Base-by-base conservation (phyloP, 2,797 vertebrate species). In the Microhierax caerulescens region DNA sequence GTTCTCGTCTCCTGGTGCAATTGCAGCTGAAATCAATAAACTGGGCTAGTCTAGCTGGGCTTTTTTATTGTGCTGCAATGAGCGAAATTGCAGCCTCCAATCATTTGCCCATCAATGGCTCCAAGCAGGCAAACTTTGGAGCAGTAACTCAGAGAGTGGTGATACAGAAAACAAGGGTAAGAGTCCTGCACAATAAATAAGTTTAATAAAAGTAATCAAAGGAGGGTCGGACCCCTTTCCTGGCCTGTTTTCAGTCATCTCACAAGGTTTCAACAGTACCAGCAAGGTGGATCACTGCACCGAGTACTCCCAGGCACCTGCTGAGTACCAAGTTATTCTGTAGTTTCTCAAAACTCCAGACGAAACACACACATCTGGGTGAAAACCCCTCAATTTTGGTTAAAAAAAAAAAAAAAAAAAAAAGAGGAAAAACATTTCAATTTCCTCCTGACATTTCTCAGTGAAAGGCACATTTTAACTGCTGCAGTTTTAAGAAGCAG, bases 31-130 rank as follows among this genome's bases (percentile, higher is more conserved):
- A 89, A 59, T n/a, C 48, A 18, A 22, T 8, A 7, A 11, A 12
- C 12, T 4, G 13, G 41, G 5, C 17, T 36, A 20, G 8, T 9
- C 73, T 69, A 72, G 25, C 0, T 0, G 3, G 43, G 43, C 6
- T 47, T 57, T 61, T 56, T 32, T 11, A 13, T 47, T 61, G 34
- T 0, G 1, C 27, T 80, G n/a, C 75, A 30, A 12, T 1, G 3
- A 34, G 59, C 1, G 5, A 54, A 63, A 23, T 47, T 48, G 36
- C 2, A 15, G 7, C 19, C 47, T 80, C 56, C 3, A 0, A 20
- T 17, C 7, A 0, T 48, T 53, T 32, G 28, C 21, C 48, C 37
- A 7, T 1, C 1, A 1, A 21, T 27, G 57, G 41, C 41, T 36
- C 67, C 0, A 0, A 84, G 37, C 45, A 67, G n/a, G 22, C 75